These are phyloP conservation scores for Monarcha castaneiventris DNA, from an alignment of 2,113 vertebrate genomes.

Conservation along the genomic window DNA sequence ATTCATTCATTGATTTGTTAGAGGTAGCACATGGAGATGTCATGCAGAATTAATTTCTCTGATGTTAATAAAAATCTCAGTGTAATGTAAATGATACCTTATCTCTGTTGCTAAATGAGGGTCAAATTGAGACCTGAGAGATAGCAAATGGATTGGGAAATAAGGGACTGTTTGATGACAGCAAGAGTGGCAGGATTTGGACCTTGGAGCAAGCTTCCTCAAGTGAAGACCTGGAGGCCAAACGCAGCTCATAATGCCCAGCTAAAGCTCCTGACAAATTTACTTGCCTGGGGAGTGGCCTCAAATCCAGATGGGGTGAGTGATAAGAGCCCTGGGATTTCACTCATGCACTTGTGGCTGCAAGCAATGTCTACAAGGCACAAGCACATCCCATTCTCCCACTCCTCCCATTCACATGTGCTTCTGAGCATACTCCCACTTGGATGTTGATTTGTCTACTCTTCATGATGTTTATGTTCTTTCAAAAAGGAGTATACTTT, in stretches of 20 bases:
- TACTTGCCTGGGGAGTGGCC: not conserved
- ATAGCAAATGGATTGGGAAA: not conserved
- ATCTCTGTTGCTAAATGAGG: not conserved
- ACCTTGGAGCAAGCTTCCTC: slow-evolving; percentile 30
- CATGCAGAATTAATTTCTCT: not conserved
- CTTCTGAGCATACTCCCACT: not conserved
- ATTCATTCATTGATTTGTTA: not conserved
- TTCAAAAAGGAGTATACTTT: not conserved
- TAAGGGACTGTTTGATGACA: not conserved
- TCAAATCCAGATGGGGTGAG: not conserved
- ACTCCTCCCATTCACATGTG: not conserved
- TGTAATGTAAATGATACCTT: not conserved
- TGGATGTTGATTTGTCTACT: not conserved
- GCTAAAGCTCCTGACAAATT: slow-evolving; percentile 4
- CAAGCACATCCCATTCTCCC: not conserved
- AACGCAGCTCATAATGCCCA: not conserved
- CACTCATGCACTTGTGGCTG: not conserved
- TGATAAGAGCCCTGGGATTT: not conserved
- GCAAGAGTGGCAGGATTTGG: not conserved
- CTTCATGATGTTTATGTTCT: not conserved
- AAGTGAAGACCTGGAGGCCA: slow-evolving; percentile 17
- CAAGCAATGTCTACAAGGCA: not conserved
- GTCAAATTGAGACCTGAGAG: not conserved
- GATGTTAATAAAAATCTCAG: not conserved
- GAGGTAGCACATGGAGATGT: not conserved